phyloP scores from a whole-genome alignment of 2,888 invertebrate genomes.

The Scaptomyza caliginosa region DNA sequence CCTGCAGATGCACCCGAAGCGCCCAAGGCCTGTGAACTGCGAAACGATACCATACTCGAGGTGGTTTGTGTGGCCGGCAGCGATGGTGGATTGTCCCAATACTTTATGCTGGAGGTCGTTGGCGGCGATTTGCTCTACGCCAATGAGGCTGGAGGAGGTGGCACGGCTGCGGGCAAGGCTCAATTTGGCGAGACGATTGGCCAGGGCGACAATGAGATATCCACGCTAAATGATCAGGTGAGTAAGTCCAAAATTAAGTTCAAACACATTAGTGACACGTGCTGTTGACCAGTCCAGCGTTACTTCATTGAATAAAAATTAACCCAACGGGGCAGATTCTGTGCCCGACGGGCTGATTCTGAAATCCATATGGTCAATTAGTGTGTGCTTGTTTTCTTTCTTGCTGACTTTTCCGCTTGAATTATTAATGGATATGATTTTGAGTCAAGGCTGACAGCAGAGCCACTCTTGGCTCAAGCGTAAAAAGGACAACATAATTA shows the following conservation, averaged over 20 bases:
- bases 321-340: slow-evolving; percentile 21
- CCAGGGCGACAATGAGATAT: slow-evolving; percentile 86
- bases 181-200: slow-evolving; percentile 81
- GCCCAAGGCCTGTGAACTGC: slow-evolving; percentile 89
- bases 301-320: slow-evolving; percentile 57
- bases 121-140: slow-evolving; percentile 86
- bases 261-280: slow-evolving; percentile 10
- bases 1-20: slow-evolving; percentile 89
- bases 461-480: slow-evolving; percentile 48
- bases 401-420: slow-evolving; percentile 74
- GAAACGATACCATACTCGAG: slow-evolving; percentile 88
- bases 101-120: slow-evolving; percentile 91
- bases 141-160: slow-evolving; percentile 78
- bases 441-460: slow-evolving; percentile 17
- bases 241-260: slow-evolving; percentile 52
- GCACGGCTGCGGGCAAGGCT: slow-evolving; percentile 30
- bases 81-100: slow-evolving; percentile 92
- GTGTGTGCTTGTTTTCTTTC: slow-evolving; percentile 62
- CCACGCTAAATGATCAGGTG: slow-evolving; percentile 88
- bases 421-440: slow-evolving; percentile 72
- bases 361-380: slow-evolving; percentile 77
- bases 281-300: slow-evolving; percentile 16
- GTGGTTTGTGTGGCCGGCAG: slow-evolving; percentile 91
- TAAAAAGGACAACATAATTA: slow-evolving; percentile 77
- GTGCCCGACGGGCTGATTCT: slow-evolving; percentile 21